Evolutionary conservation across 2,888 invertebrate genomes (phyloP).

Genomic region (Caprella mutica): DNA sequence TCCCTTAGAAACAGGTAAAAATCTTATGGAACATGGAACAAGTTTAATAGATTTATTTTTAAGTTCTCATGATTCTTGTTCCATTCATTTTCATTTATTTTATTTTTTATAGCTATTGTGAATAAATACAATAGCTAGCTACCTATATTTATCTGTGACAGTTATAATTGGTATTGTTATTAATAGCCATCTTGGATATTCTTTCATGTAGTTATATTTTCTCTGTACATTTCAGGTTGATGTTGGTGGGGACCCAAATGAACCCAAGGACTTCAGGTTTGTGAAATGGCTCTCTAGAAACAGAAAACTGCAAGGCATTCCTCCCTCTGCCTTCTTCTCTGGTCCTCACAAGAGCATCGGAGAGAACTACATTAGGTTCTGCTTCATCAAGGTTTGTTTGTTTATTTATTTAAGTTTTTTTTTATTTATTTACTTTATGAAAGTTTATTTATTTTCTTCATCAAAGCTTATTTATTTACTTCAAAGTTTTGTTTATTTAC

Average conservation of each 20-base stretch:
- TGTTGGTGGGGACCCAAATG: slow-evolving; percentile 44
- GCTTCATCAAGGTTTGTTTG: slow-evolving; percentile 76
- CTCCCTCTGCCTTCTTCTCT: slow-evolving; percentile 86
- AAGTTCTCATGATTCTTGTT: slow-evolving; percentile 41
- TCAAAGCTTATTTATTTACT: too few species aligned
- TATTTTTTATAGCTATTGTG: not conserved
- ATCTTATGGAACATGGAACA: too few species aligned
- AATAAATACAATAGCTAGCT: too few species aligned
- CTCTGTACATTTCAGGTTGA: slow-evolving; percentile 24
- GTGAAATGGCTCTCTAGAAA: slow-evolving; percentile 93
- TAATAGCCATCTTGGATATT: not conserved
- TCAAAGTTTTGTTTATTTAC: too few species aligned
- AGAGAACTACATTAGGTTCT: slow-evolving; percentile 78
- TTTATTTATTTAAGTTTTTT: too few species aligned
- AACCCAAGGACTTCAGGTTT: slow-evolving; percentile 68
- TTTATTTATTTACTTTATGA: too few species aligned
- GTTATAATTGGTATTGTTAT: not conserved
- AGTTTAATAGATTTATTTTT: slow-evolving; percentile 36
- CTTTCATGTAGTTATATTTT: not conserved
- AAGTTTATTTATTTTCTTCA: too few species aligned
- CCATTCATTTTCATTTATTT: not conserved
- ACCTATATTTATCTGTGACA: too few species aligned
- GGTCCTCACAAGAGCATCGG: slow-evolving; percentile 63
- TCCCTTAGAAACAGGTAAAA: too few species aligned
- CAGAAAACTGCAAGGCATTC: slow-evolving; percentile 83